A percentile compares a stretch with the other conserved stretches of the same genome.
Evolutionary conservation across 2,888 invertebrate species (phyloP).

Genomic region (Heliconius hortense): DNA sequence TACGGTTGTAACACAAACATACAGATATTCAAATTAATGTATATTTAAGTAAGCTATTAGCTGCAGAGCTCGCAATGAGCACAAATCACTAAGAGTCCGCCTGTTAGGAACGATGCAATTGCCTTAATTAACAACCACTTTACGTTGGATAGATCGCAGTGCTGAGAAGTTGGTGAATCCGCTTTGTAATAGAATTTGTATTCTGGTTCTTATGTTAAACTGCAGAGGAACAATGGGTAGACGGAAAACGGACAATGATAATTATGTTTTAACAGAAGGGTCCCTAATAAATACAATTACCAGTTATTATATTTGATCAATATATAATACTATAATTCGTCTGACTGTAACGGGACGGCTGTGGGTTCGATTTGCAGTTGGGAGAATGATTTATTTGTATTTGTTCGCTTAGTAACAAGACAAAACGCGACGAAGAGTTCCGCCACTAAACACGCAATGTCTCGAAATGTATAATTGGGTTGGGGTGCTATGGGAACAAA

Average conservation of each 20-base stretch:
- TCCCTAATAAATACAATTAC: no score
- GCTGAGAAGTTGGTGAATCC: slow-evolving; percentile 9
- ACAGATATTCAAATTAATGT: background rate
- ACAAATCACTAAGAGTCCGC: slow-evolving; percentile 15
- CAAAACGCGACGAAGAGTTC: no score
- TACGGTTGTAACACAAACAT: background rate
- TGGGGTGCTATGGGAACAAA: no score
- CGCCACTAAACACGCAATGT: no score
- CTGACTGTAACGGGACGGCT: background rate
- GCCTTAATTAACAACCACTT: slow-evolving; percentile 22
- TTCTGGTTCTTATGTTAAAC: background rate
- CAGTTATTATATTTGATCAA: no score
- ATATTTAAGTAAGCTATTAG: slow-evolving; percentile 4
- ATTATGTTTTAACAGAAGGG: no score
- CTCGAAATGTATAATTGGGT: no score
- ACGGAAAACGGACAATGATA: background rate
- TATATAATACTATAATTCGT: no score
- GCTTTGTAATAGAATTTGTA: slow-evolving; percentile 8
- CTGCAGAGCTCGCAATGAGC: slow-evolving; percentile 1
- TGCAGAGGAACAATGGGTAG: background rate
- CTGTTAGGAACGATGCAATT: slow-evolving; percentile 21
- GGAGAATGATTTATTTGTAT: background rate
- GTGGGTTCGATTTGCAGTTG: background rate
- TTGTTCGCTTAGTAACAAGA: background rate
- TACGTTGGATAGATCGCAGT: background rate